Evolutionary conservation across 2,113 vertebrate genomes (phyloP).

Genomic region (Tilapia sparmanii): DNA sequence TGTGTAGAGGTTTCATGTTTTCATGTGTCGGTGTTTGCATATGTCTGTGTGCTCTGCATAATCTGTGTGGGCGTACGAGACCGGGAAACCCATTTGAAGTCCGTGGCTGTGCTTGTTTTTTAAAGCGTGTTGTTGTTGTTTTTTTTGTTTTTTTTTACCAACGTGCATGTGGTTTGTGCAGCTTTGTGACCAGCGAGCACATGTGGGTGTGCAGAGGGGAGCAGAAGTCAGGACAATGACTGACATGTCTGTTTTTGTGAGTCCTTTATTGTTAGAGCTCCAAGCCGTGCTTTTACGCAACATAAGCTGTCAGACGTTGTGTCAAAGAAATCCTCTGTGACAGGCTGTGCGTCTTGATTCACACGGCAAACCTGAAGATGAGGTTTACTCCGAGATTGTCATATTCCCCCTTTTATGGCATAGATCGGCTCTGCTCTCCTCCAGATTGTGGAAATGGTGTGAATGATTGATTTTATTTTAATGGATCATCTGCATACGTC

Average conservation of each 20-base stretch:
- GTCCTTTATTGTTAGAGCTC: conserved; percentile 12
- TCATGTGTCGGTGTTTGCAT: not conserved
- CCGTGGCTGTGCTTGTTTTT: not conserved
- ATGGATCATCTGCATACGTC: not conserved
- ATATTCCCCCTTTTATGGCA: not conserved
- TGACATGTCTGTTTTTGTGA: not conserved
- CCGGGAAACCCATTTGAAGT: not conserved
- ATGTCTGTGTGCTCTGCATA: not conserved
- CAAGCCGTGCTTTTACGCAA: not conserved
- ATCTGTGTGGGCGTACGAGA: not conserved
- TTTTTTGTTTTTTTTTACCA: accelerated
- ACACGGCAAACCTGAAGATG: not conserved
- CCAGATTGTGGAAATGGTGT: not conserved
- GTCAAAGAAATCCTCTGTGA: not conserved
- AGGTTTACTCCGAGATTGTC: not conserved
- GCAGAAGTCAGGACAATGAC: not conserved
- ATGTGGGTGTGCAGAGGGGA: not conserved
- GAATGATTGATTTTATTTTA: not conserved
- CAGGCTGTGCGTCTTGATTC: not conserved
- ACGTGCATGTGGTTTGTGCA: not conserved
- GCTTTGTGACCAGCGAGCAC: not conserved
- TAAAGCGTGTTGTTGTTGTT: not conserved
- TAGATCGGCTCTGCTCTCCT: not conserved
- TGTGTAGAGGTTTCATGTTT: not conserved
- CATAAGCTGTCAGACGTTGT: conserved; percentile 11